Conservation (phyloP, 2,113 vertebrate species). For the Meriones unguiculatus region DNA sequence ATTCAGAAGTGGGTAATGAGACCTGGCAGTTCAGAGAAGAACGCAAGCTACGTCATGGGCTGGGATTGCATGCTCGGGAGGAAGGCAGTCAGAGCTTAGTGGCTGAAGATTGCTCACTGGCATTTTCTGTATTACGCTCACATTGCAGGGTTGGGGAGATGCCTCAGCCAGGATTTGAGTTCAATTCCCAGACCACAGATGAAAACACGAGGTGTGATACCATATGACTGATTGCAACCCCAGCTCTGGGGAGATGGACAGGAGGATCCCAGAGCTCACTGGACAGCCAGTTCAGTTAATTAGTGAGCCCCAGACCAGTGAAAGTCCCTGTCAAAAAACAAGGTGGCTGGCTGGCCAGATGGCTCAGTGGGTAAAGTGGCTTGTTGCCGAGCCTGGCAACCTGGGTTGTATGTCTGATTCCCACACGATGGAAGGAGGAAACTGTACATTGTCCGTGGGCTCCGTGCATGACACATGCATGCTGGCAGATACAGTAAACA, state of each 20-base stretch:
- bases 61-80: background rate
- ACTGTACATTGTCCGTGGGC: background rate
- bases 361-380: background rate
- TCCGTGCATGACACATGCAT: background rate
- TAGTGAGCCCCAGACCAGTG: background rate
- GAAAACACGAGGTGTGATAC: background rate
- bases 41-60: background rate
- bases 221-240: background rate
- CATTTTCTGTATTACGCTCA: slow-evolving; percentile 16
- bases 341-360: background rate
- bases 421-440: background rate
- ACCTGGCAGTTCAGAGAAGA: background rate
- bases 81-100: background rate
- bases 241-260: background rate
- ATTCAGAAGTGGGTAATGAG: background rate
- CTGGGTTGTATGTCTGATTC: background rate
- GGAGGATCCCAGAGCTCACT: background rate
- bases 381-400: background rate
- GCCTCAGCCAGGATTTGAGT: background rate
- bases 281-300: no score
- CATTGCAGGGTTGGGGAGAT: background rate
- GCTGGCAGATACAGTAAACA: background rate
- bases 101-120: background rate
- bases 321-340: background rate
- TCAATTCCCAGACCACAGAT: background rate